Percentiles rank a stretch among this genome's conserved stretches.
Evolutionary conservation across 2,888 invertebrate species (phyloP).

Genomic region (Lycocerus yunnanus): DNA sequence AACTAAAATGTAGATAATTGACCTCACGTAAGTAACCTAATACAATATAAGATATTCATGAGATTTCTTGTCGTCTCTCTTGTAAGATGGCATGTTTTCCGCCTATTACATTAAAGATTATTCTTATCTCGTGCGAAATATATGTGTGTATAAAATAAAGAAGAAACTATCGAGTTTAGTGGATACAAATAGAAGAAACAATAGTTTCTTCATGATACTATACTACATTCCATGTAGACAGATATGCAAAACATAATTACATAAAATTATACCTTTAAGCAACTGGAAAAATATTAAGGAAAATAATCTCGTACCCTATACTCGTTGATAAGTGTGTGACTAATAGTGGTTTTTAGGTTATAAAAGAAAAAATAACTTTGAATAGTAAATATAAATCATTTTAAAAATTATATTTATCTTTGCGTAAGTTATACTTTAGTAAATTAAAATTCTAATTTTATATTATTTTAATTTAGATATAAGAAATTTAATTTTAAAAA

Average conservation of each 20-base stretch:
- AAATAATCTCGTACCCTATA: conserved; percentile 39
- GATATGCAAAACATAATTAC: conserved; percentile 52
- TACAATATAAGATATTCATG: conserved; percentile 35
- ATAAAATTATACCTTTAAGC: conserved; percentile 46
- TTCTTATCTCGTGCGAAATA: conserved; percentile 50
- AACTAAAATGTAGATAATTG: conserved; percentile 18
- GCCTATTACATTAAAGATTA: conserved; percentile 51
- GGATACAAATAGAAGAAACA: conserved; percentile 28
- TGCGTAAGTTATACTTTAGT: not conserved
- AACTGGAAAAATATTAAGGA: conserved; percentile 46
- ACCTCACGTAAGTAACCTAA: conserved; percentile 19
- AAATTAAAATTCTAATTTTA: conserved; percentile 6
- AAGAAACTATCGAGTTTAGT: conserved; percentile 43
- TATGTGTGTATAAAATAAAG: conserved; percentile 45
- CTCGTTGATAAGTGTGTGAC: conserved; percentile 26
- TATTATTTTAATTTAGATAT: conserved; percentile 1
- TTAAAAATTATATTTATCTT: conserved; percentile 5
- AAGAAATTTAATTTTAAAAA: not conserved
- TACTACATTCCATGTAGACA: conserved; percentile 47
- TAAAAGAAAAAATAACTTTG: conserved; percentile 11
- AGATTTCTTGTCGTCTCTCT: conserved; percentile 43
- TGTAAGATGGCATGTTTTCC: conserved; percentile 50
- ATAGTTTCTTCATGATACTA: conserved; percentile 29
- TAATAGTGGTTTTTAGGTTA: conserved; percentile 19
- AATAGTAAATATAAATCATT: conserved; percentile 11